These are phyloP conservation scores for Castor canadensis DNA, from an alignment of 2,113 vertebrate genomes.

Conservation along the genomic window DNA sequence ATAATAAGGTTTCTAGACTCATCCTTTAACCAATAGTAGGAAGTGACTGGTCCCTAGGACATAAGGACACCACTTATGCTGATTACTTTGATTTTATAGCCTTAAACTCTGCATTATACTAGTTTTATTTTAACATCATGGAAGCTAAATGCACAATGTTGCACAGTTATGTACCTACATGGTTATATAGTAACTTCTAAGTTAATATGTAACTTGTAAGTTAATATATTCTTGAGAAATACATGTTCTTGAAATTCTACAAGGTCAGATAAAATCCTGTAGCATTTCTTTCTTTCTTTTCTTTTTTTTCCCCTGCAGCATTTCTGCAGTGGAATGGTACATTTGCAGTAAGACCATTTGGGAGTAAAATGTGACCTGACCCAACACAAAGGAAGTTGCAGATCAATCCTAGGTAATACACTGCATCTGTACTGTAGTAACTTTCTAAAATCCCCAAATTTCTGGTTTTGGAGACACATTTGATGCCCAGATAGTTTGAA, in stretches of 20 bases:
- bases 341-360: neutral
- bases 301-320: no score
- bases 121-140: slow-evolving; percentile 22
- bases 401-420: no score
- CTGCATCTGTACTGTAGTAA: neutral
- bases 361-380: neutral
- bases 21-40: neutral
- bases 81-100: neutral
- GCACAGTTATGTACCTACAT: neutral
- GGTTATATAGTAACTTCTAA: neutral
- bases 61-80: neutral
- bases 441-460: neutral
- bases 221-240: slow-evolving; percentile 18
- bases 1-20: neutral
- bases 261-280: neutral
- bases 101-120: neutral
- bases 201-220: no score
- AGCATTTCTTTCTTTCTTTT: neutral
- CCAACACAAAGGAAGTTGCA: neutral
- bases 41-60: neutral
- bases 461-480: neutral
- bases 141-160: neutral
- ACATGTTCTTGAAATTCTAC: slow-evolving; percentile 26
- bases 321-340: neutral
- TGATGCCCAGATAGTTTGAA: neutral